These are phyloP conservation scores for Cochlearius cochlearius DNA, from an alignment of 2,113 vertebrate genomes.

Conservation along the genomic window DNA sequence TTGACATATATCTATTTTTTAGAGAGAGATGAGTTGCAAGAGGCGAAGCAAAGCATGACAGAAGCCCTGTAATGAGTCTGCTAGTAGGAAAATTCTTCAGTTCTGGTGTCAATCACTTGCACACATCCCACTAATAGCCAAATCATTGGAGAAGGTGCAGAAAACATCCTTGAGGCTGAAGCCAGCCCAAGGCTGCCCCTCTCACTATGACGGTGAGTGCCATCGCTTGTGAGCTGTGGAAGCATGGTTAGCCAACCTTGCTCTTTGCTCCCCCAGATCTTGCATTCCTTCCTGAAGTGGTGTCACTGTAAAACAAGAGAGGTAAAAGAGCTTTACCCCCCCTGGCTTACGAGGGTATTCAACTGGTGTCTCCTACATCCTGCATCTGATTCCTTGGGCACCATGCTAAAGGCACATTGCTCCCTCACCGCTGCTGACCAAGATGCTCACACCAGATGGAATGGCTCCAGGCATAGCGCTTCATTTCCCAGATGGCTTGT, in stretches of 20 bases:
- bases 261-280: background rate
- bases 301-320: background rate
- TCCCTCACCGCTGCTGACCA: background rate
- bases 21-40: background rate
- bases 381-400: background rate
- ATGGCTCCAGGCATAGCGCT: background rate
- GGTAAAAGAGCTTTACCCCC: background rate
- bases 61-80: background rate
- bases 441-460: background rate
- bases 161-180: background rate
- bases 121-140: background rate
- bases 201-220: rapidly evolving
- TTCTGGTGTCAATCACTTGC: background rate
- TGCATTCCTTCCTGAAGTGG: background rate
- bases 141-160: background rate
- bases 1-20: background rate
- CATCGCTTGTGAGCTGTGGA: background rate
- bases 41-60: background rate
- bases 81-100: background rate
- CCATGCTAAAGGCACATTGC: background rate
- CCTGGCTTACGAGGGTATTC: background rate
- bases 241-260: background rate
- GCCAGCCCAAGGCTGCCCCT: background rate
- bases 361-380: background rate
- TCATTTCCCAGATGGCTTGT: background rate